Evolutionary conservation across 2,797 vertebrate genomes (phyloP).

Genomic region (Oreochromis mossambicus): DNA sequence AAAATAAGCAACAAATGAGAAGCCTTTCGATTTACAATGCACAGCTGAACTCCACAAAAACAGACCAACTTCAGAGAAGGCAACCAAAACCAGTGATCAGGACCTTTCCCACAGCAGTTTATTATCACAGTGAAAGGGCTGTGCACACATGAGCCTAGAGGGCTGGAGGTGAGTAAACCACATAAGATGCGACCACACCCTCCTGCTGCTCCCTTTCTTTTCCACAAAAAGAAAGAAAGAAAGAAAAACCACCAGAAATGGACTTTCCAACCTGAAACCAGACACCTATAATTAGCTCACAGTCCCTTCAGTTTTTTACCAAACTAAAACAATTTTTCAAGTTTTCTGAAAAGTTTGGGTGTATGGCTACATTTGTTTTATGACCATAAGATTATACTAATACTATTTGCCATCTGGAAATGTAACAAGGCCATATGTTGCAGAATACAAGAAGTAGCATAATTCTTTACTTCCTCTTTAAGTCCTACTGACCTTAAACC

Average conservation of each 20-base stretch:
- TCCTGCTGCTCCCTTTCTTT: conserved; percentile 47
- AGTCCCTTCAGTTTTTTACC: conserved; percentile 33
- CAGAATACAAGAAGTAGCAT: not conserved
- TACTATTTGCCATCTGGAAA: not conserved
- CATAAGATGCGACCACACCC: conserved; percentile 72
- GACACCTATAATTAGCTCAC: conserved; percentile 70
- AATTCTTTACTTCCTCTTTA: conserved; percentile 22
- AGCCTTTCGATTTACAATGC: not conserved
- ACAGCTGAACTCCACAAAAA: conserved; percentile 26
- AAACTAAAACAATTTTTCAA: not conserved
- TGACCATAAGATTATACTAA: not conserved
- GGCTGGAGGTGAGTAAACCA: conserved; percentile 62
- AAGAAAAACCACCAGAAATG: conserved; percentile 50
- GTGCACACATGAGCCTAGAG: conserved; percentile 36
- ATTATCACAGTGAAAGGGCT: conserved; percentile 57
- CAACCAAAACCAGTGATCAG: conserved; percentile 30
- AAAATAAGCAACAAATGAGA: not conserved
- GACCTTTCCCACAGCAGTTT: conserved; percentile 47
- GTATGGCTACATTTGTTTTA: conserved; percentile 1
- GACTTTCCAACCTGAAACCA: conserved; percentile 76
- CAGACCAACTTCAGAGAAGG: conserved; percentile 31
- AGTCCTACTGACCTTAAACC: conserved; percentile 5
- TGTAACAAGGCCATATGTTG: not conserved
- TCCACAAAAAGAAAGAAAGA: conserved; percentile 42
- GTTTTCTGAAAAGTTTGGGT: conserved; percentile 6